Evolutionary conservation across 2,797 vertebrate species (phyloP), one percentile per base, ranked within the genome.

Genomic region (Yasuhikotakia modesta): DNA sequence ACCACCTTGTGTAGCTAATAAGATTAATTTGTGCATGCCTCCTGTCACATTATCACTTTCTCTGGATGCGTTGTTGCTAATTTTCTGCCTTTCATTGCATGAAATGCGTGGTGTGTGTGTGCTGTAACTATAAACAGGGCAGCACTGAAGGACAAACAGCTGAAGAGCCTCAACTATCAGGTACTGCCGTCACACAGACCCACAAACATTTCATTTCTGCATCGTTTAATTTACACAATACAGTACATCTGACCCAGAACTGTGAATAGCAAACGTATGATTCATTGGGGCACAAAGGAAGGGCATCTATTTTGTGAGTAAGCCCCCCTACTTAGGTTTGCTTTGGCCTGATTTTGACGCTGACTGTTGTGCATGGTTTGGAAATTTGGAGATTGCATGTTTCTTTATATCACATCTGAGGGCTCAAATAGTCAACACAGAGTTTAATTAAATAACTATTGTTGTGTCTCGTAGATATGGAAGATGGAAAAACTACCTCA

Each of bases 401-500:
- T 55, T 70, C n/a, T n/a, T 70, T 61, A 50, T 39, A 30, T 22
- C 3, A 43, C 11, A 35, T 30, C 14, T n/a, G 10, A 35, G 0
- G 16, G 16, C 16, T 16, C 5, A 17, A 50, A 1, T 17, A 17
- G 16, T 50, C 48, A 16, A 17, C 46, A 45, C 21, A 64, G n/a
- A 39, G 35, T 24, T 63, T 16, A 8, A 63, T 1, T n/a, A 16
- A 65, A 74, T 46, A 16, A 17, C 76, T 27, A 61, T 43, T 19
- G 27, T 17, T 69, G 1, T 35, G 11, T 76, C 12, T 30, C 50
- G 27, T 87, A 97, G 95, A 96, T 92, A 95, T 94, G 94, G 95
- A 94, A 91, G 93, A 97, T 93, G 94, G 95, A 96, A 95, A 93
- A 97, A 96, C 98, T 99, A 99, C 98, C 98, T 99, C 97, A 96